These are phyloP conservation scores for Actinia tenebrosa DNA, from an alignment of 64 coral and sea anemone genomes.

Conservation along the genomic window DNA sequence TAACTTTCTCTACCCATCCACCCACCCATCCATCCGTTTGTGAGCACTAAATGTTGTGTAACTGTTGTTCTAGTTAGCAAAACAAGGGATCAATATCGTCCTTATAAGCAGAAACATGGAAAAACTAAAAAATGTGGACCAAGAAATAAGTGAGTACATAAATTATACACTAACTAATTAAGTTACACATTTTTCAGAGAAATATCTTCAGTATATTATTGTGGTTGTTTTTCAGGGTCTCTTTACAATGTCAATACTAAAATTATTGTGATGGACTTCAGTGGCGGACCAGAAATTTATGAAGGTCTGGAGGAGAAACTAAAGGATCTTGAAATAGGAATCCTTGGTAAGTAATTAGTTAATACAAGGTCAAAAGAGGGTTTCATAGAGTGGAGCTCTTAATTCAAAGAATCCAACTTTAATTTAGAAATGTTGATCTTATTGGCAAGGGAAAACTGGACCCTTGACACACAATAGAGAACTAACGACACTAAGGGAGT, in stretches of 20 bases:
- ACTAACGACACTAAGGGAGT: too few species aligned
- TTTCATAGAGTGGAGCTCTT: too few species aligned
- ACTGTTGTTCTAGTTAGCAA: constrained; percentile 45
- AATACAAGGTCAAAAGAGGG: neutral
- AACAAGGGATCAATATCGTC: constrained; percentile 75
- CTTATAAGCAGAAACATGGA: constrained; percentile 70
- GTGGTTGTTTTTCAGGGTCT: constrained; percentile 19
- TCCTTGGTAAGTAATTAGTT: constrained; percentile 28
- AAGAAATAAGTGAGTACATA: constrained; percentile 48
- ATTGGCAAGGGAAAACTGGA: too few species aligned
- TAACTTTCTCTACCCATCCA: neutral
- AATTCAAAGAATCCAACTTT: too few species aligned
- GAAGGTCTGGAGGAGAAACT: constrained; percentile 59
- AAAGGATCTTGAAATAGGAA: constrained; percentile 78
- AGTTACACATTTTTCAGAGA: too few species aligned
- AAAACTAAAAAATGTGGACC: constrained; percentile 61
- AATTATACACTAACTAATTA: too few species aligned
- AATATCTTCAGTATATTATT: too few species aligned
- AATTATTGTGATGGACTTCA: constrained; percentile 73
- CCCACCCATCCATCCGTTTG: neutral
- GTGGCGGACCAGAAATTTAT: constrained; percentile 61
- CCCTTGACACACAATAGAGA: too few species aligned
- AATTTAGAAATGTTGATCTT: too few species aligned
- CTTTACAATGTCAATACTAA: constrained; percentile 55
- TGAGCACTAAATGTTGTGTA: neutral